Percentiles rank a stretch among this genome's conserved stretches.
Conservation (phyloP, 2,113 vertebrate species). For the Tachysurus vachellii region DNA sequence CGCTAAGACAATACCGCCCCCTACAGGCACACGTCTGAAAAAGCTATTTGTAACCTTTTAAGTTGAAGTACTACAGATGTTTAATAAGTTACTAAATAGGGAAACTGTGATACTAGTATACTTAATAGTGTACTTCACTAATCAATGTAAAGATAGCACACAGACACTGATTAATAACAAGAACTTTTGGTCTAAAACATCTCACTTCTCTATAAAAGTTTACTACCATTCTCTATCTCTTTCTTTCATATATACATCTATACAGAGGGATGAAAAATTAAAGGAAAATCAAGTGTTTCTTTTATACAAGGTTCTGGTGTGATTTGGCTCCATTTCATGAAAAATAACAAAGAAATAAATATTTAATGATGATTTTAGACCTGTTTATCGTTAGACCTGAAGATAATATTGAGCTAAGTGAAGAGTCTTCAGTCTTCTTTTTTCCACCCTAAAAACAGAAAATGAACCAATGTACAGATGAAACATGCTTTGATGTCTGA, state of each 20-base stretch:
- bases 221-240: not conserved
- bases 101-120: not conserved
- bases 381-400: no score
- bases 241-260: not conserved
- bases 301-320: not conserved
- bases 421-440: not conserved
- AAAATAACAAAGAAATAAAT: no score
- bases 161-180: not conserved
- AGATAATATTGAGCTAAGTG: no score
- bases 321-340: not conserved
- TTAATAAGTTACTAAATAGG: no score
- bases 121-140: not conserved
- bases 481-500: not conserved
- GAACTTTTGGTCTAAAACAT: not conserved
- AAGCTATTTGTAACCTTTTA: not conserved
- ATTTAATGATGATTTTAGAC: no score
- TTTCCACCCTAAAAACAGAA: not conserved
- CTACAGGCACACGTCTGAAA: not conserved
- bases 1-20: slow-evolving; percentile 8
- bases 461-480: not conserved
- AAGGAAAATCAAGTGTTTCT: not conserved
- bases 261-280: not conserved
- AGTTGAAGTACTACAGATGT: not conserved
- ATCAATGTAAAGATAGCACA: not conserved
- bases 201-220: not conserved